Base-by-base conservation (phyloP, 2,113 vertebrate genomes). In the Nansenia antarctica region DNA sequence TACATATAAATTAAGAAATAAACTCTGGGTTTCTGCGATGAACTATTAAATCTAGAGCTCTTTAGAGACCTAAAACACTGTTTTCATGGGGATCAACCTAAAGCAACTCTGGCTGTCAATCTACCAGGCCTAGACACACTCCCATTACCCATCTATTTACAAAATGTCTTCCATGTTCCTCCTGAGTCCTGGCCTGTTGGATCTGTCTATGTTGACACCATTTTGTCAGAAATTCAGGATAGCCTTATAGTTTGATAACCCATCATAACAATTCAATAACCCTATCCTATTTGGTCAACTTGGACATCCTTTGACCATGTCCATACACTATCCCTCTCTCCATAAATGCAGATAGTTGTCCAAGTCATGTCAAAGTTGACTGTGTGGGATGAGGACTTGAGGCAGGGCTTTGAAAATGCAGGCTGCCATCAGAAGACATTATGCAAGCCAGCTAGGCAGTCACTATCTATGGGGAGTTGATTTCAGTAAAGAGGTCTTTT, bases 361-460 rank as follows among this genome's bases (percentile, higher is more conserved):
- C 12, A 42, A 14, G 14, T 14, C 3, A 42, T 15, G 12, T 9
- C 12, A 14, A 42, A 18, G 39, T 42, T 42, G 18, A 42, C 12
- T 42, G 39, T 42, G 39, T 42, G 15, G 15, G 14, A 42, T 42
- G 15, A 1, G 15, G 14, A 18, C n/a, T n/a, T n/a, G n/a, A n/a
- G n/a, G n/a, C n/a, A n/a, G n/a, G n/a, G n/a, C n/a, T n/a, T n/a
- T n/a, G n/a, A n/a, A n/a, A n/a, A n/a, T n/a, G n/a, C n/a, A n/a
- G n/a, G n/a, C n/a, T n/a, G n/a, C n/a, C n/a, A 54, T 54, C 31
- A 34, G 29, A 67, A 67, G 45, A 52, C 39, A 2, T 39, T 45
- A 54, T 27, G 65, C 22, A 57, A 68, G 67, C 22, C 63, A 63
- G 35, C 65, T 74, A 63, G 68, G 14, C 49, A 9, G 59, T 27